phyloP scores from a whole-genome alignment of 2,888 invertebrate genomes.

The Odontocolon sp. region DNA sequence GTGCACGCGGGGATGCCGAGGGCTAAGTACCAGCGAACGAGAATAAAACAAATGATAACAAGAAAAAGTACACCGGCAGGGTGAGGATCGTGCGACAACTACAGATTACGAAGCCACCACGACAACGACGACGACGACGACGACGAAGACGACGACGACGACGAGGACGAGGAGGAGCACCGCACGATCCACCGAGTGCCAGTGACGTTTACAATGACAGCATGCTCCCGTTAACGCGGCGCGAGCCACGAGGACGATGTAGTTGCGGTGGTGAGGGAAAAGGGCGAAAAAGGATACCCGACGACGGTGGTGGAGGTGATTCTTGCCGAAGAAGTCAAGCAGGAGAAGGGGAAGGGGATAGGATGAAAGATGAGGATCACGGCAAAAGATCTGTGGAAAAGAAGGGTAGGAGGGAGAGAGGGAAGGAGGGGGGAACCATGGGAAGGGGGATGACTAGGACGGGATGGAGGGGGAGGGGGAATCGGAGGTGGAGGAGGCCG shows the following conservation, averaged over 20 bases:
- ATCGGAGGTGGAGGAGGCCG: constrained; percentile 12
- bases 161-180: constrained; percentile 18
- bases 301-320: constrained; percentile 16
- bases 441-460: background rate
- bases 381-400: constrained; percentile 16
- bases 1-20: background rate
- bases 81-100: constrained; percentile 13
- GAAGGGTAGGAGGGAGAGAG: constrained; percentile 8
- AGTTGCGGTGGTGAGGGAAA: constrained; percentile 24
- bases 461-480: background rate
- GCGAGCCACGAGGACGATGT: constrained; percentile 60
- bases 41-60: background rate
- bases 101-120: background rate
- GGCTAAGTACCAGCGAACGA: background rate
- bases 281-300: constrained; percentile 25
- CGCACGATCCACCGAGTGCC: constrained; percentile 52
- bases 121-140: background rate
- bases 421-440: constrained; percentile 14
- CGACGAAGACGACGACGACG: background rate
- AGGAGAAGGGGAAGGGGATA: constrained; percentile 10
- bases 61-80: no score
- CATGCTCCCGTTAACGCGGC: constrained; percentile 65
- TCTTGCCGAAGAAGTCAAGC: background rate
- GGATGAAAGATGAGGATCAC: background rate
- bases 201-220: constrained; percentile 67